phyloP scores from a whole-genome alignment of 2,113 vertebrate species.

The Brachyhypopomus gauderio region DNA sequence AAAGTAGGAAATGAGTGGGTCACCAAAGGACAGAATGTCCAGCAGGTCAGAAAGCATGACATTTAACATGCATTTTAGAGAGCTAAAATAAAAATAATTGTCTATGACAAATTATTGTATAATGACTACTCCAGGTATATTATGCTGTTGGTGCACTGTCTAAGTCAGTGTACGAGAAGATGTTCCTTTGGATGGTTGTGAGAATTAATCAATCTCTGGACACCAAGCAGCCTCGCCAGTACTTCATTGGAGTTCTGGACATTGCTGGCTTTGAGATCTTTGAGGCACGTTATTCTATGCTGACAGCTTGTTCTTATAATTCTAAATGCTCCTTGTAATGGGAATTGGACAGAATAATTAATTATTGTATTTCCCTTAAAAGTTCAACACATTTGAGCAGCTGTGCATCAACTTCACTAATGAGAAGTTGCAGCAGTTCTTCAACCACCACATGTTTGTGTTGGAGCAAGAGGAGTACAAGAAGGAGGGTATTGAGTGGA shows the following conservation, averaged over 20 bases:
- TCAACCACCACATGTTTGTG: constrained; percentile 84
- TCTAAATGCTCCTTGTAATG: too few species aligned
- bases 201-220: constrained; percentile 82
- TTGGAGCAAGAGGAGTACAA: constrained; percentile 84
- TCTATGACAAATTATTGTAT: not conserved
- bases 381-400: too few species aligned
- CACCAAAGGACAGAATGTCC: constrained; percentile 55
- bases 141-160: constrained; percentile 80
- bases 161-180: constrained; percentile 87
- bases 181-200: constrained; percentile 85
- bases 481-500: constrained; percentile 73
- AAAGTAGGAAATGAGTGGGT: too few species aligned
- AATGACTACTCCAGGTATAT: constrained; percentile 65
- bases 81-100: not conserved
- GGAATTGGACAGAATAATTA: too few species aligned
- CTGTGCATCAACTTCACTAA: too few species aligned
- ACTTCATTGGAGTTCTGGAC: constrained; percentile 89
- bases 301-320: too few species aligned
- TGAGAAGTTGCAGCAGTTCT: constrained; percentile 84
- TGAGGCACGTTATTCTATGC: constrained; percentile 68
- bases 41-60: constrained; percentile 31
- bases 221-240: constrained; percentile 83
- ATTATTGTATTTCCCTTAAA: too few species aligned
- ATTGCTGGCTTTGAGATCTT: constrained; percentile 83
- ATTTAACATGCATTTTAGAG: not conserved